These are phyloP conservation scores for Hypolimnas misippus DNA, from an alignment of 2,888 invertebrate genomes.

Conservation along the genomic window DNA sequence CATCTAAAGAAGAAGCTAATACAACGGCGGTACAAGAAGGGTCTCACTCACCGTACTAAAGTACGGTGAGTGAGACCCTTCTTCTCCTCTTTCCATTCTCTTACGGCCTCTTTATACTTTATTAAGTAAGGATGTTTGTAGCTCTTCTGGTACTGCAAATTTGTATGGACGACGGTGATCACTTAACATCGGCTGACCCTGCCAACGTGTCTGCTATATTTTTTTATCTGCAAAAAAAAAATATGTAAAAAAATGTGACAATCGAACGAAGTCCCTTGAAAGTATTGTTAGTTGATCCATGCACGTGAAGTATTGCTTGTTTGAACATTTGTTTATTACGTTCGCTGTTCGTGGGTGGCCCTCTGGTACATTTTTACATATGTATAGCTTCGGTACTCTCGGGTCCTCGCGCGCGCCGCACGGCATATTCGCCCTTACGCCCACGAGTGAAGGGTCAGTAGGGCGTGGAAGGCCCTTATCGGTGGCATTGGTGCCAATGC, in stretches of 20 bases:
- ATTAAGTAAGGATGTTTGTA: no score
- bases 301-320: conserved; percentile 26
- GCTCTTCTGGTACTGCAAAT: no score
- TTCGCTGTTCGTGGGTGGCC: conserved; percentile 71
- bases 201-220: no score
- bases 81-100: no score
- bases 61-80: no score
- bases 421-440: conserved; percentile 9
- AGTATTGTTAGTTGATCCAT: conserved; percentile 11
- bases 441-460: conserved; percentile 2
- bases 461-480: conserved; percentile 22
- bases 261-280: neutral
- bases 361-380: conserved; percentile 64
- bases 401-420: conserved; percentile 12
- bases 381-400: conserved; percentile 17
- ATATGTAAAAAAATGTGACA: conserved; percentile 5
- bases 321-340: conserved; percentile 36
- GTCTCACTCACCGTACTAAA: no score
- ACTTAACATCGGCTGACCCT: no score
- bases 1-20: no score
- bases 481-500: conserved; percentile 18
- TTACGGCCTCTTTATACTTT: no score
- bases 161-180: no score
- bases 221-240: no score
- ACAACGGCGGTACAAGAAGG: no score